Evolutionary conservation across 2,113 vertebrate genomes (phyloP).

Genomic region (Carassius carassius): DNA sequence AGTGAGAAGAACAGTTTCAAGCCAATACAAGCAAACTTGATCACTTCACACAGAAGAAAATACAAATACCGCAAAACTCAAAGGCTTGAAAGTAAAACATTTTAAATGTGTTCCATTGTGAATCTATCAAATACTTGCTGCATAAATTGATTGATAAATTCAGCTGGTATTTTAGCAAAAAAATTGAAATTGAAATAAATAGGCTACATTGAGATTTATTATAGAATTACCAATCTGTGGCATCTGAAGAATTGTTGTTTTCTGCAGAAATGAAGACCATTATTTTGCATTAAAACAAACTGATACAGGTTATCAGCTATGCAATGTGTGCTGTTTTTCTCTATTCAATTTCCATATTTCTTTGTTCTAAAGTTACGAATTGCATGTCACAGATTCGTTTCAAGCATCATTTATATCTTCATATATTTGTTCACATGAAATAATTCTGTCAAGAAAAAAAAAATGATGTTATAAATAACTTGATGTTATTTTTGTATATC

Average conservation of each 20-base stretch:
- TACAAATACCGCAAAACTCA: too few species aligned
- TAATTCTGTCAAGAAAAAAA: background rate
- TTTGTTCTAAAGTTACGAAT: background rate
- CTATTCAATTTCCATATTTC: background rate
- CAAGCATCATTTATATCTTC: background rate
- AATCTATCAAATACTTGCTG: background rate
- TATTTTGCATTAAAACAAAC: background rate
- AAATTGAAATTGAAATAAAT: too few species aligned
- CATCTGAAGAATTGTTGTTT: accelerated
- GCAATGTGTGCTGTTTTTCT: background rate
- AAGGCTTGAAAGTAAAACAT: too few species aligned
- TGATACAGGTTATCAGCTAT: background rate
- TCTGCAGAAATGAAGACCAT: background rate
- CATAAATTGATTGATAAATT: background rate
- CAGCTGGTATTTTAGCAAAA: background rate
- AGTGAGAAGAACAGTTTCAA: background rate
- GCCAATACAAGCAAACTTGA: background rate
- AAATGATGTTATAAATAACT: too few species aligned
- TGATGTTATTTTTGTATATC: background rate
- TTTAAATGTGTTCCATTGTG: background rate
- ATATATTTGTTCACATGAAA: background rate
- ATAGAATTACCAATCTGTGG: background rate
- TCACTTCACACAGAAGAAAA: background rate
- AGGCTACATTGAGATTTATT: background rate
- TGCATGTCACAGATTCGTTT: background rate